phyloP scores from a whole-genome alignment of 2,888 invertebrate species.

The Oscheius sp. region DNA sequence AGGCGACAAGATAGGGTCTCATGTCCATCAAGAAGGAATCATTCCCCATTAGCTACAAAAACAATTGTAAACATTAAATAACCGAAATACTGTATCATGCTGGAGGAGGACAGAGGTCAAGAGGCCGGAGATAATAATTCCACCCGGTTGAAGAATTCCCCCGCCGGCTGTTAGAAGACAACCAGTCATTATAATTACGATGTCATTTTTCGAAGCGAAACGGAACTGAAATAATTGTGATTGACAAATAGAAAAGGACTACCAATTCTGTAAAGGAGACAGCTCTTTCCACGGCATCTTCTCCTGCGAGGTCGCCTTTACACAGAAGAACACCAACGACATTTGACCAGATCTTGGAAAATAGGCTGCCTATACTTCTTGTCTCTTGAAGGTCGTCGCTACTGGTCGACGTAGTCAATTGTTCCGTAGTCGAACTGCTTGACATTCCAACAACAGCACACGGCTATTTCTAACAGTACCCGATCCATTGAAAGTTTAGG shows the following conservation, averaged over 20 bases:
- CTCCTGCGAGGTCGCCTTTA: background rate
- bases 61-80: no score
- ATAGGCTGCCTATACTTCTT: no score
- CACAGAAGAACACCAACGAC: slow-evolving; percentile 6
- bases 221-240: slow-evolving; percentile 26
- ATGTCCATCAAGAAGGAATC: background rate
- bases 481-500: no score
- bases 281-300: background rate
- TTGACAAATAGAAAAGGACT: background rate
- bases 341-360: slow-evolving; percentile 5
- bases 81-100: background rate
- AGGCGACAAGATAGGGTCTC: background rate
- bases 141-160: slow-evolving; percentile 10
- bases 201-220: slow-evolving; percentile 7
- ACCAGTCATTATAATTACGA: background rate
- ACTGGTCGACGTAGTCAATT: no score
- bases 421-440: no score
- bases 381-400: no score
- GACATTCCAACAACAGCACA: no score
- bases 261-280: slow-evolving; percentile 5
- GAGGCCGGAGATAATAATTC: slow-evolving; percentile 18
- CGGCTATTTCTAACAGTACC: no score
- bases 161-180: background rate
- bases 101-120: slow-evolving; percentile 1
- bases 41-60: no score